Base-by-base conservation (phyloP, 2,113 vertebrate species). In the Psophia crepitans region DNA sequence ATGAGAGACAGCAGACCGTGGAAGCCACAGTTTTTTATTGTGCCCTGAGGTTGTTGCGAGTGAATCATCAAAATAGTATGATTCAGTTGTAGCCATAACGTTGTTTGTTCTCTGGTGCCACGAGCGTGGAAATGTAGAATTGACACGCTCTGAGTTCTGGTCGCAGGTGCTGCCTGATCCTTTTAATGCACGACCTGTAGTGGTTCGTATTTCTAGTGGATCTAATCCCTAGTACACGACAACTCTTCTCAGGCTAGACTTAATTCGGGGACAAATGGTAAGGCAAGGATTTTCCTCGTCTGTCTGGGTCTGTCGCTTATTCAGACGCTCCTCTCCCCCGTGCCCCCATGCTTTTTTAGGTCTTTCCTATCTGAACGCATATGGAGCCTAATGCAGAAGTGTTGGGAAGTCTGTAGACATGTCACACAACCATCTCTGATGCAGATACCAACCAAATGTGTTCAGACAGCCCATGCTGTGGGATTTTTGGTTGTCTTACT, bases 1-100 rank as follows among this genome's bases (percentile, higher is more conserved):
- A 68, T 24, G 76, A 93, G 80, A 94, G 60, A 94, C 82, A 94
- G 39, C 83, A 90, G 79, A 90, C 80, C 12, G 0, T 91, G 69
- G 92, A 88, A 94, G 69, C 69, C 73, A 82, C 80, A 30, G 49
- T 74, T 92, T 88, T 95, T 96, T 94, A 92, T 90, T 95, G 71
- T 81, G 76, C 92, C 89, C 94, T 93, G 44, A 53, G 93, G 93
- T 88, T 81, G 85, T 88, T 93, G 90, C 9, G 17, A 94, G 76
- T 88, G 83, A 94, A 93, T 96, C 96, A 93, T 95, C 86, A 89
- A 60, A 93, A 95, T 23, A 60, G 56, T 84, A 77, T 89, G 90
- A 93, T 90, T 96, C 94, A 77, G 41, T 83, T 92, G 94, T 80
- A 94, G 76, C 70, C 58, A 46, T 94, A 85, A 83, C 2, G 1